Evolutionary conservation across 2,113 vertebrate genomes (phyloP), one percentile per base, ranked within the genome.

Genomic region (Platanista minor): DNA sequence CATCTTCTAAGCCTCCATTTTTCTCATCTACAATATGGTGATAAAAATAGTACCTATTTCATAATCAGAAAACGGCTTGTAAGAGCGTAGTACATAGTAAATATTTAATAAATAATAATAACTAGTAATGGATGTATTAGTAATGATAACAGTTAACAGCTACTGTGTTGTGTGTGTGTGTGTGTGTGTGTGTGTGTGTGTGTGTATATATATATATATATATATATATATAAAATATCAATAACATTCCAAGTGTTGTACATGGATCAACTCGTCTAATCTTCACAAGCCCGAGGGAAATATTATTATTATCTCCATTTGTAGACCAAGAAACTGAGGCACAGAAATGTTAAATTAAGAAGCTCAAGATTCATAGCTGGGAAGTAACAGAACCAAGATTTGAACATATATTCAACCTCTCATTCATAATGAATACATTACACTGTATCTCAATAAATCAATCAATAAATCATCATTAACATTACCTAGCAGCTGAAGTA

Each of bases 281-380:
- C 13, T 15, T 92, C 31, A 87, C 39, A 67, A 57, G 82, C 4
- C 18, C 64, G 36, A 66, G 18, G 59, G 9, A 95, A 61, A 43
- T 64, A 72, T 23, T 74, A 46, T 31, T 57, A 87, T 81, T 74
- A 95, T 46, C 46, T 43, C 66, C 27, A 39, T 66, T 31, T 74
- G 31, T 49, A 95, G 9, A 66, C 61, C 36, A 90, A 87, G 46
- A 95, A 93, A 86, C 33, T 21, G 25, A 95, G 71, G 59, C 62
- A 86, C 2, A 52, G 57, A 80, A 54, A n/a, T 25, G 6, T 41
- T 23, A 82, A 92, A 82, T 87, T 74, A 83, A 71, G 59, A 90
- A 90, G 46, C 41, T 46, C 36, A 82, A 91, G 18, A 39, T 82
- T 85, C 31, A 72, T 25, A 87, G 54, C 20, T 39, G 31, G 59